Conservation (phyloP, 2,113 vertebrate genomes). For the Chaetura pelagica region DNA sequence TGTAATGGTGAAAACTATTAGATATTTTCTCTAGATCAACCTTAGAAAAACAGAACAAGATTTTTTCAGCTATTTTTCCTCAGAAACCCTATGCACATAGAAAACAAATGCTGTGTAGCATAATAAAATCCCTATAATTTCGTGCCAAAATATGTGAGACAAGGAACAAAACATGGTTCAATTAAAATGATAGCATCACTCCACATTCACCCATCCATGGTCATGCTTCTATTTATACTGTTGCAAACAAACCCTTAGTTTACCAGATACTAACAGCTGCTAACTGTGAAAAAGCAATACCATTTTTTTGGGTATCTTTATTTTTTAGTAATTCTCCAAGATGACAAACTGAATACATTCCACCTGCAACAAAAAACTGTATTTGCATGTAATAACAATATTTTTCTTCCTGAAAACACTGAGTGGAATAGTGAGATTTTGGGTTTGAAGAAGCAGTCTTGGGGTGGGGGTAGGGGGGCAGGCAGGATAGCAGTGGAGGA, state of each 20-base stretch:
- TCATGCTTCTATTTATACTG: not conserved
- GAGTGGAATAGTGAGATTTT: not conserved
- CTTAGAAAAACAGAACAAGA: not conserved
- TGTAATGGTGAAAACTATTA: not conserved
- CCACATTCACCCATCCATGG: not conserved
- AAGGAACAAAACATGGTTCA: not conserved
- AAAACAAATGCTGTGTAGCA: not conserved
- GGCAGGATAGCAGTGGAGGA: not conserved
- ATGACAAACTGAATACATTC: not conserved
- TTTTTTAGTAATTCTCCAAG: not conserved
- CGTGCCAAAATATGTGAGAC: not conserved
- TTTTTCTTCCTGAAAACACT: not conserved
- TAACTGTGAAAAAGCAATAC: not conserved
- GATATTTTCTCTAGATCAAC: not conserved
- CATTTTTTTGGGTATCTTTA: not conserved
- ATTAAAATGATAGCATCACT: not conserved
- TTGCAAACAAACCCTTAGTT: not conserved
- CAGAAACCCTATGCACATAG: not conserved
- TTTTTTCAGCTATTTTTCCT: not conserved
- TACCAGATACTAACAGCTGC: not conserved
- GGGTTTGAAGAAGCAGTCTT: not conserved
- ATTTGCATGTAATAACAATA: not conserved
- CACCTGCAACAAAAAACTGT: not conserved
- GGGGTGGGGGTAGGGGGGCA: accelerated
- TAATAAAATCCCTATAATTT: not conserved